Base-by-base conservation (phyloP, 64 coral and sea anemone species). In the Montipora capricornis region DNA sequence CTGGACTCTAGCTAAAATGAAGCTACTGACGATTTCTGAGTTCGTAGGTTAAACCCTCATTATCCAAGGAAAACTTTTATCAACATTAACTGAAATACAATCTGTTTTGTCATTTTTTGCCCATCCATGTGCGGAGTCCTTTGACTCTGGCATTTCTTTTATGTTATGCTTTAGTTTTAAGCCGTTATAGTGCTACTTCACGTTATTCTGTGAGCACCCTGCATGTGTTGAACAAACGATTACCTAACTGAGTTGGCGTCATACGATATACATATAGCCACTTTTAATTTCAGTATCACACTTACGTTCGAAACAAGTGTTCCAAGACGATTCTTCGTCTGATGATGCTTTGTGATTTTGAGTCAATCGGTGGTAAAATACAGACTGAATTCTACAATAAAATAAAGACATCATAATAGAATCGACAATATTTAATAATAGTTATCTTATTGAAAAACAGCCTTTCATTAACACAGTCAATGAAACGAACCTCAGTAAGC, bases 271-370 rank as follows among this genome's bases (percentile, higher is more conserved):
- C 12, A 4, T 8, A 14, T 12, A 14, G 17, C 8, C 13, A 5
- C 4, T 8, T 12, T n/a, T 13, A 68, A 68, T 16, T 16, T 68
- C 4, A 68, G 4, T 5, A 24, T 49, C 8, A 13, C 7, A 85
- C 82, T 85, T 70, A 71, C 82, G 64, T 85, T 70, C 66, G 61
- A 71, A 85, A 85, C 64, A 85, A 22, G 10, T 50, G 69, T 6
- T 85, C 82, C 82, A 85, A 85, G 2, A 85, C 82, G 66, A 85
- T 71, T 49, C 82, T 26, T 70, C 82, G 68, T 67, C 82, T 85
- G 29, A 85, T 85, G 0, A 64, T 85, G 8, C 15, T 49, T 85
- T 85, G 82, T 20, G 82, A 85, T 67, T 85, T 85, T 20, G 82
- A 85, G 82, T 85, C 66, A 5, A 85, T 85, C 3, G 82, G 82